Conservation (phyloP, 2,888 invertebrate genomes). For the Neoscelio sp. region DNA sequence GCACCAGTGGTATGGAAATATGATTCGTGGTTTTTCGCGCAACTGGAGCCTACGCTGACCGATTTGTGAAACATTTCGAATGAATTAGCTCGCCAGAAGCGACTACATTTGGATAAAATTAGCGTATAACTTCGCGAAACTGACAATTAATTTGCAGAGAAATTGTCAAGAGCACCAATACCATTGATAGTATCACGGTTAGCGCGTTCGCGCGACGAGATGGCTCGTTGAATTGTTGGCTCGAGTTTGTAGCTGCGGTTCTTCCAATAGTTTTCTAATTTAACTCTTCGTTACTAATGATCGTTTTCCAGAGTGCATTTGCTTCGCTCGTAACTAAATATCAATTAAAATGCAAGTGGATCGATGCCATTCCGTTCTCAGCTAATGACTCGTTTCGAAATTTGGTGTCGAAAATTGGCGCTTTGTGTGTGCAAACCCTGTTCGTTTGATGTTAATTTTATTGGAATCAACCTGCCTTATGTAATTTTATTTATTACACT, state of each 20-base stretch:
- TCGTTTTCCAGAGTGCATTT: constrained; percentile 56
- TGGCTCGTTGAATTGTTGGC: constrained; percentile 48
- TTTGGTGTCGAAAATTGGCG: constrained; percentile 50
- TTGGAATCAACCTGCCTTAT: constrained; percentile 2
- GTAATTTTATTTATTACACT: constrained; percentile 4
- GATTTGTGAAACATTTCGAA: constrained; percentile 10
- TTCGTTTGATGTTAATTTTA: constrained; percentile 38
- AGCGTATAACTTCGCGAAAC: constrained; percentile 37
- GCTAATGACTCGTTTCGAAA: constrained; percentile 59
- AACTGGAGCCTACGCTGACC: neutral
- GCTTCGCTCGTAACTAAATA: constrained; percentile 52
- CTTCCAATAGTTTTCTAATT: constrained; percentile 63
- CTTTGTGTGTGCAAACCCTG: constrained; percentile 12
- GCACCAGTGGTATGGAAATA: too few relatives aligned
- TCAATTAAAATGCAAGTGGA: constrained; percentile 64
- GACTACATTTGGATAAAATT: constrained; percentile 32
- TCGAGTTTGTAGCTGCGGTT: constrained; percentile 59
- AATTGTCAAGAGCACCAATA: constrained; percentile 41
- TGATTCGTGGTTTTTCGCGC: too few relatives aligned
- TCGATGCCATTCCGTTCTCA: constrained; percentile 46
- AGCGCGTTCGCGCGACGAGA: constrained; percentile 18
- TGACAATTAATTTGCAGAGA: constrained; percentile 55
- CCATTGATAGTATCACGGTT: constrained; percentile 31
- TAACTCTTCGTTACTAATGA: constrained; percentile 62
- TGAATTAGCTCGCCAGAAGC: constrained; percentile 7